phyloP scores from a whole-genome alignment of 2,797 vertebrate genomes.

The Mormyrus proboscirostris region DNA sequence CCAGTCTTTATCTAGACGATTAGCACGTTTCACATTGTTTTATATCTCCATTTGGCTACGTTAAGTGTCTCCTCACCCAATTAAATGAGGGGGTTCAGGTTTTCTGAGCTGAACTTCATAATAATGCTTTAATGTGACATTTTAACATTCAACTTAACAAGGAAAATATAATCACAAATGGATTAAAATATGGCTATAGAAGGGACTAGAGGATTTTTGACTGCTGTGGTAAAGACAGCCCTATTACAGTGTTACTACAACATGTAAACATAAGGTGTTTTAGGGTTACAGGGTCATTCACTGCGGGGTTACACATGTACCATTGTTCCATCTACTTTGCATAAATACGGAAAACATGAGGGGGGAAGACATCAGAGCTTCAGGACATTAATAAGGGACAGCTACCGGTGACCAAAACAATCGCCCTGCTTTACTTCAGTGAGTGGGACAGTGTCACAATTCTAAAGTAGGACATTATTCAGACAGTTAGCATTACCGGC shows the following conservation, averaged over 20 bases:
- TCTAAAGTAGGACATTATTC: neutral
- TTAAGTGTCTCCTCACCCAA: constrained; percentile 66
- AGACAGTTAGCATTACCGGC: neutral
- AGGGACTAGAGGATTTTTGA: neutral
- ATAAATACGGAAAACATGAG: neutral
- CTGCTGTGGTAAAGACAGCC: neutral
- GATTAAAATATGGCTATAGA: neutral
- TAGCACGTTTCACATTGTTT: constrained; percentile 98
- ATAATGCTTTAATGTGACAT: constrained; percentile 44
- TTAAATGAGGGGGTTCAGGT: neutral
- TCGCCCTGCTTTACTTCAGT: neutral
- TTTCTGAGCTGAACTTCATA: constrained; percentile 7
- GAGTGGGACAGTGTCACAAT: neutral
- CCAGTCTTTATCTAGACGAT: constrained; percentile 74
- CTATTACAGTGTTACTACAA: neutral
- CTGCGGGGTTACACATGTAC: neutral
- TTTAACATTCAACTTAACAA: constrained; percentile 21
- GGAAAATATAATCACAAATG: neutral
- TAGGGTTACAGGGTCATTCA: neutral
- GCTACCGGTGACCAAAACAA: neutral
- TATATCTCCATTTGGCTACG: constrained; percentile 87
- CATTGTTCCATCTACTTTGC: neutral
- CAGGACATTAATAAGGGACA: neutral
- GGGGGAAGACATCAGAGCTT: neutral
- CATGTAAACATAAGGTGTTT: neutral